Evolutionary conservation across 2,113 vertebrate species (phyloP).

Genomic region (Sapajus apella): DNA sequence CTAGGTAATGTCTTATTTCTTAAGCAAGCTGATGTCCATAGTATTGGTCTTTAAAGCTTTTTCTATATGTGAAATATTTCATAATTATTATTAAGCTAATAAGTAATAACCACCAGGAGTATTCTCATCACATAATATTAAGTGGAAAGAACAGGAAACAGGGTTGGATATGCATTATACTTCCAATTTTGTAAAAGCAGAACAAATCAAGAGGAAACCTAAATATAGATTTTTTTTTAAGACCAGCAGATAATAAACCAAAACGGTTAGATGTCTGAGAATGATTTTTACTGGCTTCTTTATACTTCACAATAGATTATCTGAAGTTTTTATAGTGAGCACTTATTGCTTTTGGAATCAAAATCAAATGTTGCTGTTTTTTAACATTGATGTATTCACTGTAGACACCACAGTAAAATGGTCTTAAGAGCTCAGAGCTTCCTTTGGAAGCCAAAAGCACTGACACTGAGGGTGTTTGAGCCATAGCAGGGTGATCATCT

Average conservation of each 20-base stretch:
- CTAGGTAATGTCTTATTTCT: neutral
- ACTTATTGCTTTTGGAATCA: neutral
- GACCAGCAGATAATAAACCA: neutral
- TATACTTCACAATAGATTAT: neutral
- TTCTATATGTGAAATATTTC: neutral
- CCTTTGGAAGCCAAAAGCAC: neutral
- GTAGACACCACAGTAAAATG: neutral
- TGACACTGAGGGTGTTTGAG: no score
- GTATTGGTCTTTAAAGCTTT: neutral
- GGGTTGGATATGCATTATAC: neutral
- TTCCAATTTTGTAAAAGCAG: neutral
- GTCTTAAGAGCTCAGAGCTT: neutral
- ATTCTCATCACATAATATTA: neutral
- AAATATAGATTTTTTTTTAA: neutral
- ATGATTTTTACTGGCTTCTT: neutral
- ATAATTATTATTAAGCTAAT: neutral
- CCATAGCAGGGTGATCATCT: neutral
- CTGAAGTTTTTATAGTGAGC: neutral
- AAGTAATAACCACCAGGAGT: neutral
- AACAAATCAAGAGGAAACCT: neutral
- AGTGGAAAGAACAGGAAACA: neutral
- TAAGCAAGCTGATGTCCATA: neutral
- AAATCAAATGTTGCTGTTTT: conserved; percentile 3
- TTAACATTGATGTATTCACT: neutral
- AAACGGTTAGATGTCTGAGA: neutral